Conservation (phyloP, 2,113 vertebrate genomes). For the Laticauda laticaudata region DNA sequence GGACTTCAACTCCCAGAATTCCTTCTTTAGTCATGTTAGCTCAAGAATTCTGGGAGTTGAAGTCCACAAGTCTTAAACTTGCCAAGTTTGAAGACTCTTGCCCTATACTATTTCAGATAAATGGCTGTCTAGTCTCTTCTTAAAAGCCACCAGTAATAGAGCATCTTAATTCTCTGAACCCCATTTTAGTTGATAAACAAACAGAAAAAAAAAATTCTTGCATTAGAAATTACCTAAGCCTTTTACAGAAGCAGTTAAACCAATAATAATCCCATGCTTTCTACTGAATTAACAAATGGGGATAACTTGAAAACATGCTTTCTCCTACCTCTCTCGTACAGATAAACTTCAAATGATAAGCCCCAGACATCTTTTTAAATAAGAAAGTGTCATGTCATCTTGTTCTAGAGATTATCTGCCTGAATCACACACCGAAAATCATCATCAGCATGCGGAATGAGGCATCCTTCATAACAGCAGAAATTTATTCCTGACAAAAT, state of each 20-base stretch:
- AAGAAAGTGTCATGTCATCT: slow-evolving; percentile 45
- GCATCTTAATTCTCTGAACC: background rate
- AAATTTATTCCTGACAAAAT: slow-evolving; percentile 50
- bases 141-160: background rate
- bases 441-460: slow-evolving; percentile 42
- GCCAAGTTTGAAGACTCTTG: too few species aligned
- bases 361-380: slow-evolving; percentile 36
- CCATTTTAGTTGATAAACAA: background rate
- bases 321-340: background rate
- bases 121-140: background rate
- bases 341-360: background rate
- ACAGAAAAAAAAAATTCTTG: background rate
- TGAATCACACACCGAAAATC: slow-evolving; percentile 47
- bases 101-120: background rate
- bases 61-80: too few species aligned
- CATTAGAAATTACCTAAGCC: background rate
- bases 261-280: background rate
- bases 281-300: slow-evolving; percentile 5
- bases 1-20: too few species aligned
- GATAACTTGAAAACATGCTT: slow-evolving; percentile 21
- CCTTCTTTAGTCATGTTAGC: too few species aligned
- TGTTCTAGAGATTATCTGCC: slow-evolving; percentile 53
- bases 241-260: background rate
- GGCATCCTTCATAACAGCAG: slow-evolving; percentile 38
- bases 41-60: too few species aligned